Conservation (phyloP, 2,113 vertebrate genomes). For the Entomyzon cyanotis region DNA sequence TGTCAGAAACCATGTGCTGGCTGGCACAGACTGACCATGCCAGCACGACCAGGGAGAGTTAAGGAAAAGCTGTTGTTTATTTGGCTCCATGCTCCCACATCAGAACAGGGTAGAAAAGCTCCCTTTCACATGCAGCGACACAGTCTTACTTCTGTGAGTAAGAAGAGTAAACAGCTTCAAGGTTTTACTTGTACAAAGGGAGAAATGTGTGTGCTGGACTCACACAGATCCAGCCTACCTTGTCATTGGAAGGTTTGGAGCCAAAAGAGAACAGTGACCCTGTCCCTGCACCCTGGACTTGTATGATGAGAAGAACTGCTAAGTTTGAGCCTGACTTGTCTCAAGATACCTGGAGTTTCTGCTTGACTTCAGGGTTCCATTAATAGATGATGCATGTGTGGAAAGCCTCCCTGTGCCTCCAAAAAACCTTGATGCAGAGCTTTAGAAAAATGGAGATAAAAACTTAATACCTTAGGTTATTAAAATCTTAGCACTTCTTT, state of each 20-base stretch:
- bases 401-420: constrained; percentile 15
- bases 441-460: constrained; percentile 38
- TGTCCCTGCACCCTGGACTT: neutral
- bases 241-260: neutral
- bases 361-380: neutral
- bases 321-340: neutral
- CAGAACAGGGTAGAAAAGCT: neutral
- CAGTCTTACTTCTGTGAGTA: neutral
- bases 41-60: neutral
- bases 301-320: neutral
- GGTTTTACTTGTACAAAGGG: neutral
- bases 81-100: accelerated
- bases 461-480: constrained; percentile 54
- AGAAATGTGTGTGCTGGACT: neutral
- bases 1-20: neutral
- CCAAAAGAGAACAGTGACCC: neutral
- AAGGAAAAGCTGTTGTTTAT: neutral
- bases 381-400: neutral
- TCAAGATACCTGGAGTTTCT: neutral
- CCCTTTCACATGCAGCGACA: neutral
- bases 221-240: neutral
- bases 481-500: constrained; percentile 58
- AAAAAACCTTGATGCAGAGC: constrained; percentile 19
- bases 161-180: accelerated
- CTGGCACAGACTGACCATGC: neutral